These are phyloP conservation scores for Mystacornis crossleyi DNA, from an alignment of 2,113 vertebrate species.

Conservation along the genomic window DNA sequence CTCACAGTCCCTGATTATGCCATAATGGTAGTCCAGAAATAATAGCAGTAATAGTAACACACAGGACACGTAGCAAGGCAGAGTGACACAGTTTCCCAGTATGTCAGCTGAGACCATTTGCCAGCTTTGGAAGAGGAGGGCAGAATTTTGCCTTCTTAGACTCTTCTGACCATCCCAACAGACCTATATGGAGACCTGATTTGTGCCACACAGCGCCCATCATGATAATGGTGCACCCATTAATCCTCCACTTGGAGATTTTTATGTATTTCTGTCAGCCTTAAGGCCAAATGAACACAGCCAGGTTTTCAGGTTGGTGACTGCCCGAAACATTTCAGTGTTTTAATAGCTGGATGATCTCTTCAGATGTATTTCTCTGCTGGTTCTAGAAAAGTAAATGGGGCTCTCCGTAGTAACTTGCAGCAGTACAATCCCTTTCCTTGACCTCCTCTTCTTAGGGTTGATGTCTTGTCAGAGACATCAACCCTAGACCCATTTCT, in stretches of 20 bases:
- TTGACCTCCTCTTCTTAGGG: background rate
- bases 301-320: background rate
- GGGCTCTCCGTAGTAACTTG: background rate
- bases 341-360: background rate
- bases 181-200: background rate
- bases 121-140: background rate
- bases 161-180: background rate
- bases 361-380: background rate
- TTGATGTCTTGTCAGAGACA: background rate
- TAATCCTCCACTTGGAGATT: background rate
- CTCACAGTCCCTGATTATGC: background rate
- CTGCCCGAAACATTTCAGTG: background rate
- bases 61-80: background rate
- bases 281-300: background rate
- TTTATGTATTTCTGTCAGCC: background rate
- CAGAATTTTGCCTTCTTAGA: background rate
- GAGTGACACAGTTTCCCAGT: fast-evolving
- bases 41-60: background rate
- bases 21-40: background rate
- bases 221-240: background rate
- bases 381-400: background rate
- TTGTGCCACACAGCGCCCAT: background rate
- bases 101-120: background rate
- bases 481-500: background rate
- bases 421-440: background rate